phyloP scores from a whole-genome alignment of 1,140 invertebrate species.

The Gryllus bimaculatus region DNA sequence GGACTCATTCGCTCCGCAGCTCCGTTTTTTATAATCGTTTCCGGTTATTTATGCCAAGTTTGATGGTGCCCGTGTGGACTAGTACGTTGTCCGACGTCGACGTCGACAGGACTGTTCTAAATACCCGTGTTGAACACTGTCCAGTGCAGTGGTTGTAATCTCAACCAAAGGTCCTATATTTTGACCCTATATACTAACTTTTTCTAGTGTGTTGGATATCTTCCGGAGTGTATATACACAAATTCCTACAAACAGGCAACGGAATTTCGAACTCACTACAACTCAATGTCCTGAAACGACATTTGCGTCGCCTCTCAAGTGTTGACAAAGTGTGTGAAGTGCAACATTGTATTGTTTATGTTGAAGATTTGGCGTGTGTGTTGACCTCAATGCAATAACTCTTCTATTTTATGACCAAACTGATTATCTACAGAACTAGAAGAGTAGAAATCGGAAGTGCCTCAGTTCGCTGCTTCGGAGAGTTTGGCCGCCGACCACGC shows the following conservation, averaged over 20 bases:
- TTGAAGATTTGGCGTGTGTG: neutral
- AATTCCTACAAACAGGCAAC: neutral
- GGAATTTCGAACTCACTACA: neutral
- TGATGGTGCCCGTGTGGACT: neutral
- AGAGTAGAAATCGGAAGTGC: neutral
- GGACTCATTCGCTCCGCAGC: neutral
- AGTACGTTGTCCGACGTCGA: neutral
- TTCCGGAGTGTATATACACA: neutral
- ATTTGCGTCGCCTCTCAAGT: neutral
- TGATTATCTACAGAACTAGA: neutral
- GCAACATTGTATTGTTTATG: neutral
- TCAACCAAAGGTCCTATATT: neutral
- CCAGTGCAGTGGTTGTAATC: neutral
- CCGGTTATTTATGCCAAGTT: neutral
- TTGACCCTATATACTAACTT: neutral
- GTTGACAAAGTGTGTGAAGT: neutral
- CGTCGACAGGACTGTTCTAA: neutral
- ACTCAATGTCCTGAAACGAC: neutral
- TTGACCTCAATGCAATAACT: neutral
- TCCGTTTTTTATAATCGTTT: neutral
- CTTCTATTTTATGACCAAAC: neutral
- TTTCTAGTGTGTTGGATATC: neutral
- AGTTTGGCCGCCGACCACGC: neutral
- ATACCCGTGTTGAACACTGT: neutral
- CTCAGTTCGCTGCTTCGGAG: neutral